Conservation (phyloP, 1,140 invertebrate species). For the Saccostrea glomerata region DNA sequence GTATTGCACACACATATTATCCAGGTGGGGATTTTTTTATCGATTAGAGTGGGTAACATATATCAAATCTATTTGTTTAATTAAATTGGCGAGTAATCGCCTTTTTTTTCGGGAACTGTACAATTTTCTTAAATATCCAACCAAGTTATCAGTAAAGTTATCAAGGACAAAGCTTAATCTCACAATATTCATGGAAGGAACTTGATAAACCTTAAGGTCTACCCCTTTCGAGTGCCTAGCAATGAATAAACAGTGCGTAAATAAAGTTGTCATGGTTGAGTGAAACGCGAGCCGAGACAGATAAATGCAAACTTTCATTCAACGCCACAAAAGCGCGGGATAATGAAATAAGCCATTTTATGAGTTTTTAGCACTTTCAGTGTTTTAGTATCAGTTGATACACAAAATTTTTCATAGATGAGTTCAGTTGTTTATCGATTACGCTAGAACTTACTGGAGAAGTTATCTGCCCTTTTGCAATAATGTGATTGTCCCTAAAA, state of each 20-base stretch:
- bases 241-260: conserved; percentile 19
- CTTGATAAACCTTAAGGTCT: background rate
- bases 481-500: background rate
- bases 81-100: too few relatives aligned
- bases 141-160: background rate
- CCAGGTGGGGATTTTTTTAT: background rate
- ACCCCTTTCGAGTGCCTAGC: background rate
- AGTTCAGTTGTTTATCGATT: background rate
- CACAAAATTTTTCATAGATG: background rate
- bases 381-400: too few relatives aligned
- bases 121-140: background rate
- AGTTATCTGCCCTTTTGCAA: background rate
- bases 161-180: background rate
- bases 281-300: conserved; percentile 18
- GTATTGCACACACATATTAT: background rate
- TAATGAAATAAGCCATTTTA: background rate
- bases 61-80: too few relatives aligned
- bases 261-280: conserved; percentile 31
- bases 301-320: conserved; percentile 17
- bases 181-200: background rate
- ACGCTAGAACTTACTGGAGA: background rate
- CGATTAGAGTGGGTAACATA: background rate
- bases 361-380: too few relatives aligned
- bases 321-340: conserved; percentile 20
- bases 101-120: background rate